Evolutionary conservation across 1,140 invertebrate species (phyloP).

Genomic region (Sycophila sp.): DNA sequence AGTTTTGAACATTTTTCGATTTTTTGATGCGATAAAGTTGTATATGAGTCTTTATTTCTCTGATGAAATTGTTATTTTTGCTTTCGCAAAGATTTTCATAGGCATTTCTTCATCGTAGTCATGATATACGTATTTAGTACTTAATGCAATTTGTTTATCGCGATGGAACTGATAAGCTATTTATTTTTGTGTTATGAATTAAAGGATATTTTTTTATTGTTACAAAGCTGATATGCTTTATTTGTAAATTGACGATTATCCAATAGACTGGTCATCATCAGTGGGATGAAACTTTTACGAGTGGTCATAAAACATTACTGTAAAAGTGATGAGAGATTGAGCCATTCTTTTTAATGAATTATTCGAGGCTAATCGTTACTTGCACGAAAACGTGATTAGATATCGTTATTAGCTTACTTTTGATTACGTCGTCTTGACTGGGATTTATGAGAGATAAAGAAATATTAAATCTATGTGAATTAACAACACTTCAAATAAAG

Average conservation of each 20-base stretch:
- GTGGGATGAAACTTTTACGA: background rate
- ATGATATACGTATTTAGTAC: too few species aligned
- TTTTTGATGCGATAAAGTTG: too few species aligned
- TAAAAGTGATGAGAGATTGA: background rate
- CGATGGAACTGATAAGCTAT: background rate
- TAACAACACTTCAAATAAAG: too few species aligned
- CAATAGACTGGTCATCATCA: background rate
- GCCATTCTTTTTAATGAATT: background rate
- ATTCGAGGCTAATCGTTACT: background rate
- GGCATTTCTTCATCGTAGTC: too few species aligned
- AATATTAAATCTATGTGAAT: background rate
- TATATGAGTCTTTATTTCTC: too few species aligned
- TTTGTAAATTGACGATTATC: background rate
- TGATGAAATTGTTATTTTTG: too few species aligned
- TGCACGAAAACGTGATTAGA: background rate
- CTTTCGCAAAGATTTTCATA: too few species aligned
- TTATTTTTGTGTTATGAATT: background rate
- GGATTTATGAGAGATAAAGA: too few species aligned
- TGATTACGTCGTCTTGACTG: too few species aligned
- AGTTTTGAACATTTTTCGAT: too few species aligned
- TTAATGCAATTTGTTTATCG: background rate
- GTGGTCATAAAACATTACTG: background rate
- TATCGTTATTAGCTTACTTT: background rate
- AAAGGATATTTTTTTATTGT: conserved; percentile 3
- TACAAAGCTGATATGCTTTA: background rate